Evolutionary conservation across 2,797 vertebrate species (phyloP).

Genomic region (Crenichthys baileyi): DNA sequence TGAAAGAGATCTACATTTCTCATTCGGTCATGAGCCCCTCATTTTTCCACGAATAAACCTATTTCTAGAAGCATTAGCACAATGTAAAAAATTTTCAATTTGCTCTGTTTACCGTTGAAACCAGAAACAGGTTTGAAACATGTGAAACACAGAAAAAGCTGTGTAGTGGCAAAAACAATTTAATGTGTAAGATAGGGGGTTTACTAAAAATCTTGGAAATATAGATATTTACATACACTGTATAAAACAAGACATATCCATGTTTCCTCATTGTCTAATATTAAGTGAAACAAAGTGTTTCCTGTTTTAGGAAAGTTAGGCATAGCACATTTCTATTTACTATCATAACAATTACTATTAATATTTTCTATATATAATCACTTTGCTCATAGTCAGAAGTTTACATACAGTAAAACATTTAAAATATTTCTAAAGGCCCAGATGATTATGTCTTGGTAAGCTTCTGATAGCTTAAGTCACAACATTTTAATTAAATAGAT

Average conservation of each 20-base stretch:
- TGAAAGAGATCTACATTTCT: not conserved
- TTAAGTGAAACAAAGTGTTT: not conserved
- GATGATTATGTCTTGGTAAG: not conserved
- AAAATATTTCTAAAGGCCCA: not conserved
- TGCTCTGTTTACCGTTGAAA: not conserved
- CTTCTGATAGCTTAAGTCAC: not conserved
- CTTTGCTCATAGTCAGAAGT: not conserved
- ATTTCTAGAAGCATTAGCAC: not conserved
- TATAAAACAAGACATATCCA: not conserved
- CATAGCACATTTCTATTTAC: not conserved
- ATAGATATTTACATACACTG: not conserved
- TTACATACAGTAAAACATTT: not conserved
- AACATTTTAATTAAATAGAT: not conserved
- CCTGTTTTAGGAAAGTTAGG: too few species aligned
- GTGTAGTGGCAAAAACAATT: not conserved
- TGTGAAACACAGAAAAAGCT: not conserved
- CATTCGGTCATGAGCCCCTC: not conserved
- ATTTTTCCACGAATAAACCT: not conserved
- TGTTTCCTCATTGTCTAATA: not conserved
- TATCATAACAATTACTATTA: not conserved
- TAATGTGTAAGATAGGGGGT: not conserved
- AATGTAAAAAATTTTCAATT: not conserved
- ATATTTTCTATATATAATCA: not conserved
- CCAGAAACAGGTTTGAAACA: not conserved
- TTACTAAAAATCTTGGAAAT: not conserved